Percentiles rank a stretch among this genome's conserved stretches.
phyloP scores from a whole-genome alignment of 1,140 invertebrate species.

The Drosophila sechellia region DNA sequence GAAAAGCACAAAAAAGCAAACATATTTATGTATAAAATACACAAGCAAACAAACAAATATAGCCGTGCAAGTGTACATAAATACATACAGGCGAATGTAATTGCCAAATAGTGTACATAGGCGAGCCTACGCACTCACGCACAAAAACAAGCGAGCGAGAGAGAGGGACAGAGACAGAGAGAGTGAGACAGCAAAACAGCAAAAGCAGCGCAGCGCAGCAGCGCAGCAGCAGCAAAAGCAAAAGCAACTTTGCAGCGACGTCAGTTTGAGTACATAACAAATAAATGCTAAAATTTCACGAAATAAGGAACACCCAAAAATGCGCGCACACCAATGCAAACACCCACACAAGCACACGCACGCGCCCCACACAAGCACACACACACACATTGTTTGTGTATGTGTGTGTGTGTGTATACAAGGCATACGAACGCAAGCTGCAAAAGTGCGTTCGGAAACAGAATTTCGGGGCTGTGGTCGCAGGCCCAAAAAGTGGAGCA shows the following conservation, averaged over 20 bases:
- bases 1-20: conserved; percentile 34
- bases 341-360: conserved; percentile 41
- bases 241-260: conserved; percentile 53
- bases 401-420: conserved; percentile 5
- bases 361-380: conserved; percentile 40
- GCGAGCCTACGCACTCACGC: conserved; percentile 69
- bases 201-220: conserved; percentile 36
- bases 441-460: conserved; percentile 72
- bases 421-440: conserved; percentile 71
- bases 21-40: conserved; percentile 42
- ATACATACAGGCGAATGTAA: conserved; percentile 61
- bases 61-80: conserved; percentile 33
- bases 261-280: conserved; percentile 74
- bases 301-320: conserved; percentile 75
- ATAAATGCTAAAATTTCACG: conserved; percentile 83
- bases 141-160: conserved; percentile 16
- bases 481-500: conserved; percentile 76
- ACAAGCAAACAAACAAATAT: conserved; percentile 36
- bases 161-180: neutral
- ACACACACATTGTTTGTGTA: neutral
- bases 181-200: neutral
- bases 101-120: conserved; percentile 80
- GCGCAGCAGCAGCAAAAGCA: conserved; percentile 35
- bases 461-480: conserved; percentile 43
- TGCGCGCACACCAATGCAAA: conserved; percentile 50